phyloP scores from a whole-genome alignment of 2,888 invertebrate genomes.

The Anaspis maculata region DNA sequence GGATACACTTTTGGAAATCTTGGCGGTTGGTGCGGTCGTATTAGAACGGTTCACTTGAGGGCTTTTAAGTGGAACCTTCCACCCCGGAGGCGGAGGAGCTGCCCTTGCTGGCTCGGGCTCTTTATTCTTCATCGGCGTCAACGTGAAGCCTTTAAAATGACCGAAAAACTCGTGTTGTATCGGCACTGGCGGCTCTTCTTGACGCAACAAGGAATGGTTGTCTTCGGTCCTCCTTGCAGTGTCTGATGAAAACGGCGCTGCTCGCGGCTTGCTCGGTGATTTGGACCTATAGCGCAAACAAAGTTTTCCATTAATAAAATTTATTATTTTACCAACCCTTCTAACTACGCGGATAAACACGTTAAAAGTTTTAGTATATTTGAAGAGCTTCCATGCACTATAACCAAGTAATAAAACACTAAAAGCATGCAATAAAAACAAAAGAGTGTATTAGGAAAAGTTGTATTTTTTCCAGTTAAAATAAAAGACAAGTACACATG shows the following conservation, averaged over 20 bases:
- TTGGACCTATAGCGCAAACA: conserved; percentile 31
- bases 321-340: no score
- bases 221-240: conserved; percentile 54
- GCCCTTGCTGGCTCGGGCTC: conserved; percentile 37
- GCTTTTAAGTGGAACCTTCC: neutral
- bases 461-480: no score
- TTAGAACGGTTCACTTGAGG: neutral
- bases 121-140: conserved; percentile 54
- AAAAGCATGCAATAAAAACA: no score
- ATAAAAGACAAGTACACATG: no score
- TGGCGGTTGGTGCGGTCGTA: conserved; percentile 16
- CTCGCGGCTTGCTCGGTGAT: conserved; percentile 38
- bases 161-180: conserved; percentile 64
- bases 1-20: conserved; percentile 24
- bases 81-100: conserved; percentile 58
- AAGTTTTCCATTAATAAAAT: no score
- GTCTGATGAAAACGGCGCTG: conserved; percentile 36
- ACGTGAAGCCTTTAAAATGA: conserved; percentile 75
- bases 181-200: conserved; percentile 26
- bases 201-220: conserved; percentile 59
- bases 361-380: no score
- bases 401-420: no score
- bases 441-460: no score
- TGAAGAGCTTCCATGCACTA: no score
- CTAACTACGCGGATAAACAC: no score